Evolutionary conservation across 2,113 vertebrate genomes (phyloP).

Genomic region (Progne subis): DNA sequence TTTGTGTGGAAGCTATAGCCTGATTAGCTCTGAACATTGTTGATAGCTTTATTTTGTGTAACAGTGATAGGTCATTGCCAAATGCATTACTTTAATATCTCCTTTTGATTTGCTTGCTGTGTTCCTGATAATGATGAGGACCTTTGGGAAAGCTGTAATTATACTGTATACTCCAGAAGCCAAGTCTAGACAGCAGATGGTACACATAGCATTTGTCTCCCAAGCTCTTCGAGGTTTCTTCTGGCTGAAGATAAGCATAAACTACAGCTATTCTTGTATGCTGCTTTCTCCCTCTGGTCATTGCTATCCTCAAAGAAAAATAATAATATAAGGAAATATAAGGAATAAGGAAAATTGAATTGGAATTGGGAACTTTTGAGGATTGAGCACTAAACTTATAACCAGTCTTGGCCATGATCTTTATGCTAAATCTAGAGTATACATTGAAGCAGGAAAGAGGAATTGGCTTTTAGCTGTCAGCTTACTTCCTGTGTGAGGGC

Average conservation of each 20-base stretch:
- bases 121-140: conserved; percentile 23
- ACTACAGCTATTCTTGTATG: not conserved
- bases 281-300: not conserved
- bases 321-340: not conserved
- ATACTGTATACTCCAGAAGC: conserved; percentile 6
- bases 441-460: not conserved
- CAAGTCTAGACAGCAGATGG: conserved; percentile 56
- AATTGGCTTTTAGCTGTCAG: not conserved
- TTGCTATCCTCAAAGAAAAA: not conserved
- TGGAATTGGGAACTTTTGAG: not conserved
- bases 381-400: not conserved
- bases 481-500: not conserved
- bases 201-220: conserved; percentile 18
- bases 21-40: not conserved
- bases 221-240: conserved; percentile 15
- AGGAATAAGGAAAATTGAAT: not conserved
- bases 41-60: conserved; percentile 15
- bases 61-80: not conserved
- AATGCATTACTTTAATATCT: conserved; percentile 1
- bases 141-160: conserved; percentile 40
- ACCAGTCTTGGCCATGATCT: not conserved
- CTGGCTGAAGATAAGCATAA: conserved; percentile 23
- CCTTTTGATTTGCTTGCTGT: conserved; percentile 20
- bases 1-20: not conserved
- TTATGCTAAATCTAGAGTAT: not conserved